phyloP scores from a whole-genome alignment of 2,888 invertebrate species.

The Acleris laterana region DNA sequence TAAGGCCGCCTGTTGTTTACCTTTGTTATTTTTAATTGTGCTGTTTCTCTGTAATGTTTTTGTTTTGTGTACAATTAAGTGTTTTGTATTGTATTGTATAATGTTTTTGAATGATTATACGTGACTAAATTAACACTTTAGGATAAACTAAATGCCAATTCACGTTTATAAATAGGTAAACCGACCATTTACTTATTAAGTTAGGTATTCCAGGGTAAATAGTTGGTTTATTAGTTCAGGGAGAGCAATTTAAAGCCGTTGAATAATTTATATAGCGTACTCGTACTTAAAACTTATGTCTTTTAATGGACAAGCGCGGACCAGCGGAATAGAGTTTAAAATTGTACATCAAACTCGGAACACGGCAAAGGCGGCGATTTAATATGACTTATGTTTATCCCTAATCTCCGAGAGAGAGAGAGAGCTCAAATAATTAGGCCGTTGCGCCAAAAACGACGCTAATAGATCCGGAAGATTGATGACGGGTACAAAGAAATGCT shows the following conservation, averaged over 20 bases:
- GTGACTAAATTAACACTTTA: no score
- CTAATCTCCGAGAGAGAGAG: constrained; percentile 41
- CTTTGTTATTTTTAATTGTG: no score
- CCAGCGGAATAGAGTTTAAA: constrained; percentile 24
- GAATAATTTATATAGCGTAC: constrained; percentile 32
- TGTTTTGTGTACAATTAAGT: no score
- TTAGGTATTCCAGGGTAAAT: constrained; percentile 4
- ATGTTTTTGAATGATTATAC: no score
- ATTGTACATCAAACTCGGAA: constrained; percentile 28
- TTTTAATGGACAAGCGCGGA: constrained; percentile 30
- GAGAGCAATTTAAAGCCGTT: constrained; percentile 13
- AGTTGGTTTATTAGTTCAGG: constrained; percentile 3
- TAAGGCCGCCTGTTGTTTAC: no score
- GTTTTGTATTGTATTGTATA: no score
- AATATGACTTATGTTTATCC: constrained; percentile 36
- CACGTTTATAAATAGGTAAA: neutral
- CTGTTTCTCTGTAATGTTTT: no score
- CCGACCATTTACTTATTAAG: neutral
- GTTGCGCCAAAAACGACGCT: constrained; percentile 69
- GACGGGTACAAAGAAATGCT: constrained; percentile 70
- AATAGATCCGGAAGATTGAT: constrained; percentile 75
- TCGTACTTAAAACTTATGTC: constrained; percentile 32
- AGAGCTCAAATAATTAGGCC: constrained; percentile 70
- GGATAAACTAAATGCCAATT: neutral
- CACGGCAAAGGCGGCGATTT: constrained; percentile 27